Base-by-base conservation (phyloP, 2,888 invertebrate genomes). In the Drosophila pseudotalamancana region DNA sequence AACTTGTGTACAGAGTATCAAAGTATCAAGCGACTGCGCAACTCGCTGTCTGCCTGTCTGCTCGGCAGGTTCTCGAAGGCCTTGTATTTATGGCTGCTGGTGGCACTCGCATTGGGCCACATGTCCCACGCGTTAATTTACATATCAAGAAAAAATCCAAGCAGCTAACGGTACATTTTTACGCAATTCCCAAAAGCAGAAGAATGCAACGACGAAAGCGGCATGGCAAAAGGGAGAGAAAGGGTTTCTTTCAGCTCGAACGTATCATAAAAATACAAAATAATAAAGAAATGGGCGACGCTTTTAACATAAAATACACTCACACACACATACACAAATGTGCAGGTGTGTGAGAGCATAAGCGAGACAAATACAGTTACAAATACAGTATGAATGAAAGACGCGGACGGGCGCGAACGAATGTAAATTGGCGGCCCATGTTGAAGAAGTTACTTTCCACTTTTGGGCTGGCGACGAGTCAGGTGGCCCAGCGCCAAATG, bases 121-220 rank as follows among this genome's bases (percentile, higher is more conserved):
- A 81, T 85, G 85, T 85, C 80, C 80, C 85, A 81, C 80, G 85
- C 82, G 68, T 67, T 77, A 71, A 85, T 85, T 81, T 81, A 72
- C 82, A 81, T 82, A 79, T 76, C 73, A 67, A 8, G 32, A 14
- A 34, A 34, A 69, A 63, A 77, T 68, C 77, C 82, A 71, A 73
- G 68, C 46, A 50, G 64, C 46, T 84, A 84, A 85, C 81, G 85
- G 81, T 60, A 71, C 49, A 49, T 75, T 78, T 81, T 81, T 82
- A 81, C 81, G 81, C 85, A 85, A 85, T 85, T 72, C 77, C 85
- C 8, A 29, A 29, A 73, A 61, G 12, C 46, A 11, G 53, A 80
- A 75, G 79, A 83, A 81, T 81, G 82, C 70, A 62, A 53, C 60
- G 32, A 11, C 12, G 72, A 69, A 73, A 64, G 72, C 69, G 54